Evolutionary conservation across 2,113 vertebrate genomes (phyloP), one percentile per base, ranked within the genome.

Genomic region (Microcebus lehilahytsara): DNA sequence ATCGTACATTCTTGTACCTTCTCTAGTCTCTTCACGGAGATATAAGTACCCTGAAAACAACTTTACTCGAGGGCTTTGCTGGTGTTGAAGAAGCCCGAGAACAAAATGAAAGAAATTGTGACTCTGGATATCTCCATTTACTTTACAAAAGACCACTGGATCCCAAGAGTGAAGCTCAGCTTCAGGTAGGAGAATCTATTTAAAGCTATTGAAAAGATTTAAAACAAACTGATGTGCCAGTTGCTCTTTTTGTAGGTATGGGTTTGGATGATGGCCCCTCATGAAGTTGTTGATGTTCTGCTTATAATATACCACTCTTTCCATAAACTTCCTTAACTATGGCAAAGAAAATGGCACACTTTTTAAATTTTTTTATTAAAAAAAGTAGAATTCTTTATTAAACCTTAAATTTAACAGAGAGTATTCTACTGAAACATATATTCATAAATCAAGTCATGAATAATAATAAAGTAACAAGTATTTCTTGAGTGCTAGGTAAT

Each of bases 101-200:
- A 40, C 99, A 99, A 96, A 99, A 98, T 0, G 99, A 99, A 85
- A 99, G 99, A 79, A 99, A 99, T 95, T 97, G 37, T 37, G 99
- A 99, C 96, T 98, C 96, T 0, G 98, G 98, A 0, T 99, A 99
- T 96, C 98, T 99, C 60, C 99, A 99, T 81, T 97, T 99, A 72
- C 98, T 99, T 16, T 99, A 99, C 96, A 99, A 99, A 98, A 99
- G 99, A 91, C 99, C 99, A 1, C 98, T 99, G 97, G 99, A 99
- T 92, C 99, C 99, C 30, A 99, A 99, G 97, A 99, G 99, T 9
- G 99, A 99, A 95, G 99, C 99, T 8, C 99, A 99, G 64, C 99
- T 99, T 85, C 99, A 99, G 99, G 99, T 99, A 95, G 93, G 94
- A 92, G 40, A 22, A 34, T 32, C 69, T 14, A 3, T 37, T 10